phyloP scores from a whole-genome alignment of 1,140 invertebrate species.

The Batillaria attramentaria region DNA sequence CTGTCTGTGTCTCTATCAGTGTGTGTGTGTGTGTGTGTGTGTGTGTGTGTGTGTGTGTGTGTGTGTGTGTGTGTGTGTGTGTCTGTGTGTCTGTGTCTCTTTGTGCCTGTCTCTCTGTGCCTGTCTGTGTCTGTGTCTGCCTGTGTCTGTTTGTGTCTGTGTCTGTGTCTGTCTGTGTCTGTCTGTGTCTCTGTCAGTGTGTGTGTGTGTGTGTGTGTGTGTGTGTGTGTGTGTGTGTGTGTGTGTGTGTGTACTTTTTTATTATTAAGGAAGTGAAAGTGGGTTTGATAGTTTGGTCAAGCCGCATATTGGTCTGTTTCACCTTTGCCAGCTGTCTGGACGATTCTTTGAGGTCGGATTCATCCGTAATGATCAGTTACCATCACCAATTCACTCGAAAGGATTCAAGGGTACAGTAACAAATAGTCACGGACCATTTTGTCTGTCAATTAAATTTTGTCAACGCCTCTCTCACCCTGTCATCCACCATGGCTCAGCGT shows the following conservation, averaged over 20 bases:
- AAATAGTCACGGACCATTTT: too few species aligned
- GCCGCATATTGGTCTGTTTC: too few species aligned
- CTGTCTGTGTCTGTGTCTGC: not conserved
- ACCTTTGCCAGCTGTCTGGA: too few species aligned
- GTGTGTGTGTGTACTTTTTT: not conserved
- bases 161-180: slow-evolving; percentile 5
- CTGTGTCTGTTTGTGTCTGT: slow-evolving; percentile 16
- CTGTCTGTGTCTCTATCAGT: not conserved
- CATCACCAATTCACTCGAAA: too few species aligned
- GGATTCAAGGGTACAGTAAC: too few species aligned
- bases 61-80: not conserved
- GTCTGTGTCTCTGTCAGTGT: not conserved
- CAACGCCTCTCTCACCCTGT: too few species aligned
- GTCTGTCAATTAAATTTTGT: too few species aligned
- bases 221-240: not conserved
- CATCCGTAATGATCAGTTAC: too few species aligned
- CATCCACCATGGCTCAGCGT: too few species aligned
- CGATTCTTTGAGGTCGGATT: too few species aligned
- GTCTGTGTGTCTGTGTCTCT: slow-evolving; percentile 4
- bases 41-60: slow-evolving; percentile 5
- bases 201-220: not conserved
- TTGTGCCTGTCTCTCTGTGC: not conserved
- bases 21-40: slow-evolving; percentile 5
- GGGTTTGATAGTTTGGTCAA: too few species aligned
- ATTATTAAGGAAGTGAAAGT: not conserved